A percentile compares a stretch with the other conserved stretches of the same genome.
These are phyloP conservation scores for Polymixis lichenea DNA, from an alignment of 2,888 invertebrate genomes.

Conservation along the genomic window DNA sequence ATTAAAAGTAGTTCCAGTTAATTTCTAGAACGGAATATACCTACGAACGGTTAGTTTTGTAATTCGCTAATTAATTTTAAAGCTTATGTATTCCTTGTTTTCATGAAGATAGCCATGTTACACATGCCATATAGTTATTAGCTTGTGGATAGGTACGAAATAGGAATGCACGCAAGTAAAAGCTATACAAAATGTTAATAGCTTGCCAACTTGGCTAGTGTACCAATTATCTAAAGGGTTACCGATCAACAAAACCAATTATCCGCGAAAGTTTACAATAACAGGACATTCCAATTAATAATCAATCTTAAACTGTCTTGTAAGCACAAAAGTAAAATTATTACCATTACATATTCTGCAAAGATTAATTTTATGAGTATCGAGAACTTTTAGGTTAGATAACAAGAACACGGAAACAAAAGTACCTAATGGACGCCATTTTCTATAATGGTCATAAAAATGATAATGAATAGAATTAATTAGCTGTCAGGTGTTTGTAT, in stretches of 20 bases:
- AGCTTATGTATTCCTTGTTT: conserved; percentile 4
- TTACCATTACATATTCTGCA: background rate
- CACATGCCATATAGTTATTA: conserved; percentile 5
- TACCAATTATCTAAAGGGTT: background rate
- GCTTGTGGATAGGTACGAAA: background rate
- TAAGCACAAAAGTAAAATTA: conserved; percentile 12
- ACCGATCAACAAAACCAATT: conserved; percentile 17
- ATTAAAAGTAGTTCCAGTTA: conserved; percentile 68
- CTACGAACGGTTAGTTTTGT: conserved; percentile 42
- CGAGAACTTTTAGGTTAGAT: background rate
- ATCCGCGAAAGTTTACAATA: background rate
- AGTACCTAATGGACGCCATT: conserved; percentile 13
- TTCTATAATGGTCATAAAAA: conserved; percentile 20
- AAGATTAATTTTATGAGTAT: background rate
- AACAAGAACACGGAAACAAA: conserved; percentile 22
- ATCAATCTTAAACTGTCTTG: conserved; percentile 12
- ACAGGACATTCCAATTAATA: conserved; percentile 23
- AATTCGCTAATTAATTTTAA: conserved; percentile 43
- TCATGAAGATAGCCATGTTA: background rate
- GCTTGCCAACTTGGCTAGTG: background rate
- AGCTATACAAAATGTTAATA: background rate
- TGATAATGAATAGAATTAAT: conserved; percentile 19
- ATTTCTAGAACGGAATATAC: conserved; percentile 71
- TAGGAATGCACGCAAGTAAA: background rate
- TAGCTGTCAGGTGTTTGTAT: conserved; percentile 29